phyloP scores from a whole-genome alignment of 2,113 vertebrate genomes.

The Pan troglodytes region NHGRI_mPanTro3-v2.1_pri NC_072402.2:124898501-124899000 shows the following conservation, averaged over 20 bases:
- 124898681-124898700: too few species aligned
- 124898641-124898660: too few species aligned
- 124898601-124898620: neutral
- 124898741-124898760: too few species aligned
- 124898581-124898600: neutral
- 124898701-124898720: too few species aligned
- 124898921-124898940: neutral
- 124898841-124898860: neutral
- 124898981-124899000: neutral
- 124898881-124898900: neutral
- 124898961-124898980: too few species aligned
- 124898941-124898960: neutral
- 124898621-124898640: neutral
- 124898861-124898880: neutral
- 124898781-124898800: neutral
- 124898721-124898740: too few species aligned
- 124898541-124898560: neutral
- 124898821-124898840: neutral
- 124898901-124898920: neutral
- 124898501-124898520: neutral
- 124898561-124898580: neutral
- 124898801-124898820: neutral
- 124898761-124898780: neutral
- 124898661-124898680: too few species aligned
- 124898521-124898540: neutral